Base-by-base conservation (phyloP, 2,797 vertebrate species). In the Linurgus olivaceus region DNA sequence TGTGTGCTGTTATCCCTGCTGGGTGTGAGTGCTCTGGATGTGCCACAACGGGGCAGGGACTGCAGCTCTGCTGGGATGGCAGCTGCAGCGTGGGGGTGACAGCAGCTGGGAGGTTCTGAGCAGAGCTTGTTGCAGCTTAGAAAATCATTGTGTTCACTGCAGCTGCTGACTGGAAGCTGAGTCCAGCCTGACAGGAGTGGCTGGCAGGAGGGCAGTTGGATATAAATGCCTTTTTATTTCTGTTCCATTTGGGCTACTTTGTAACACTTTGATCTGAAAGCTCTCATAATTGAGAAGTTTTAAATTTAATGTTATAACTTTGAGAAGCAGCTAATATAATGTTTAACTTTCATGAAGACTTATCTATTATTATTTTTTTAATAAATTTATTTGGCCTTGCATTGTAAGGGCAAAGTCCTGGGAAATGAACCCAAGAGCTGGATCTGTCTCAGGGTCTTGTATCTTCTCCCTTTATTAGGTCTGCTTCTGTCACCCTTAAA, bases 11-110 rank as follows among this genome's bases (percentile, higher is more conserved):
- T 20, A 5, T 35, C 50, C 65, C 70, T 59, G 38, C 17, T 12
- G 86, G 44, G 8, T 40, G 28, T 0, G 5, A 21, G 47, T 33
- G 51, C 25, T 23, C 31, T 1, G 2, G n/a, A 17, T 2, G 1
- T 8, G 37, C 59, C 33, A 7, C 4, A 23, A 0, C 0, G 2
- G 65, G 55, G 23, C 77, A 87, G 35, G 28, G 45, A 9, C 38
- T n/a, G 44, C 71, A n/a, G 40, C 67, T 80, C 42, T 58, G 17
- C 81, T 44, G 51, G 68, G 47, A 14, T 0, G 5, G 78, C 5
- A 2, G 6, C 5, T 6, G 45, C 11, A 19, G 33, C 0, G 0
- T 7, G 8, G 48, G 10, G 23, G 2, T 10, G 4, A 19, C 2
- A 33, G 10, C 20, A 38, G 38, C 68, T 47, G 67, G n/a, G 11